Base-by-base conservation (phyloP, 2,797 vertebrate species). In the Leptoclinus maculatus region DNA sequence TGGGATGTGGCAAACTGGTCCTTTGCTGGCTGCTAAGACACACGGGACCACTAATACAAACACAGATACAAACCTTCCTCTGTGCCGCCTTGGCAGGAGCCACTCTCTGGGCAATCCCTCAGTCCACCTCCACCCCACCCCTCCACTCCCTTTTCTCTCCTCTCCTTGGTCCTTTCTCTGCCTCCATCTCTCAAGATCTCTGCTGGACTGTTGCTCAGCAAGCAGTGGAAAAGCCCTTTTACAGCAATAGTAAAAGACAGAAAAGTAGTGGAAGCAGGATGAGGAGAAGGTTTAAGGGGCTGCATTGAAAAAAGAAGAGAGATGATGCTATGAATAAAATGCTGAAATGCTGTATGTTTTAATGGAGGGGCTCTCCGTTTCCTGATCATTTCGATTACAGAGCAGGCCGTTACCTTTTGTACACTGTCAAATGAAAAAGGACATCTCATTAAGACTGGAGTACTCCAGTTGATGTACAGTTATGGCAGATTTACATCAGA, bases 1-100 rank as follows among this genome's bases (percentile, higher is more conserved):
- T 77, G 72, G 57, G 77, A 84, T 87, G 78, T 82, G 57, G 86
- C 76, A 81, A 86, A 82, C 74, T 75, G 75, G 58, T 83, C 62
- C 68, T 82, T 32, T 75, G 66, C 71, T 74, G 74, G 56, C 74
- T 75, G 66, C 77, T 76, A 29, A 78, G 70, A 89, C 83, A 88
- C 86, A 86, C 57, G 59, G 76, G 75, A 83, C 67, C 75, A 75
- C 76, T 62, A 81, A 85, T 56, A 75, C 83, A 91, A 84, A 91
- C 58, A 78, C 25, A 49, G 68, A 84, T 27, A 88, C 83, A 87
- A 85, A 79, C 81, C 32, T 63, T 87, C 79, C 74, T 82, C 79
- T 84, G 68, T 91, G 71, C 62, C 8, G 58, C 74, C 82, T 88
- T 91, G 88, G 88, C 90, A 88, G 68, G 41, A 70, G 76, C 13